Percentiles rank a stretch among this genome's conserved stretches.
phyloP scores from a whole-genome alignment of 2,797 vertebrate species.

The Margarornis squamiger region DNA sequence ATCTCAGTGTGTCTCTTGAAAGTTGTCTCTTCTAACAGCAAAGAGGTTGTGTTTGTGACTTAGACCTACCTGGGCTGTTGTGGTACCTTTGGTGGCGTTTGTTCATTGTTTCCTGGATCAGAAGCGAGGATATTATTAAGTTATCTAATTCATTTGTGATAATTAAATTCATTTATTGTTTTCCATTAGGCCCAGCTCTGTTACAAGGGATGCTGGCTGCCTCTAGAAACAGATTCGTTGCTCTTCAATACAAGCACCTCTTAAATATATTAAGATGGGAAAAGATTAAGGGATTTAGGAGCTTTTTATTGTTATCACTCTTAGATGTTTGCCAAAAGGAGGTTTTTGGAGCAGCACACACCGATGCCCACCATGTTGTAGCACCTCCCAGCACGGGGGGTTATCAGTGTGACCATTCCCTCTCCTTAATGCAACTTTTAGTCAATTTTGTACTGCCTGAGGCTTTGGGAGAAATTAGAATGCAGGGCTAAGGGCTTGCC shows the following conservation, averaged over 20 bases:
- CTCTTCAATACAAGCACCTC: neutral
- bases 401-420: neutral
- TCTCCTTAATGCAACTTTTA: neutral
- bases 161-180: neutral
- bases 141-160: neutral
- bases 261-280: neutral
- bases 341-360: fast-evolving
- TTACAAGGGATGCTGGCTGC: neutral
- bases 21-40: neutral
- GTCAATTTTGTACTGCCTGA: slow-evolving; percentile 1
- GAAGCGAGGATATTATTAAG: neutral
- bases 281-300: neutral
- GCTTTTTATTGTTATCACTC: fast-evolving
- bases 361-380: fast-evolving
- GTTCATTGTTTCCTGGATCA: neutral
- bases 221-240: neutral
- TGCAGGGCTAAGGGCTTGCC: neutral
- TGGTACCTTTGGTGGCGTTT: neutral
- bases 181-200: fast-evolving
- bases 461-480: slow-evolving; percentile 34
- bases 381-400: neutral
- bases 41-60: neutral
- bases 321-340: neutral
- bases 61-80: neutral
- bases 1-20: neutral